Conservation (phyloP, 2,113 vertebrate genomes). For the Semicossyphus pulcher region DNA sequence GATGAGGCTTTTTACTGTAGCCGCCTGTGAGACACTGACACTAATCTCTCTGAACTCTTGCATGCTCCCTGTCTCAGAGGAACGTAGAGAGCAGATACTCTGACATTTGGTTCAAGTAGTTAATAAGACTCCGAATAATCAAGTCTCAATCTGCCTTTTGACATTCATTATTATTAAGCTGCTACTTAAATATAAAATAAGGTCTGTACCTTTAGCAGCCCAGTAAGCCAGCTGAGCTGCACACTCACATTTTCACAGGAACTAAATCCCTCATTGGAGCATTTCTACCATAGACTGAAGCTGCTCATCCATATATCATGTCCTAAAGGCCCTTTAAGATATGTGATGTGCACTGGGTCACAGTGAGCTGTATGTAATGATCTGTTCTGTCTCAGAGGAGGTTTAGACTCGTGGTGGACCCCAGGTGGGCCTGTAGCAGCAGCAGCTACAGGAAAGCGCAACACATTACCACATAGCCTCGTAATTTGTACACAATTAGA, state of each 20-base stretch:
- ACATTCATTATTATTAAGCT: conserved; percentile 13
- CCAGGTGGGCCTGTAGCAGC: conserved; percentile 54
- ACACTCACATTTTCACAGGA: background rate
- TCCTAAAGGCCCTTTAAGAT: conserved; percentile 31
- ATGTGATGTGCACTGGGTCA: conserved; percentile 18
- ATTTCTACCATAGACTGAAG: background rate
- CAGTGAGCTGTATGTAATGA: conserved; percentile 41
- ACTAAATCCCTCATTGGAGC: background rate
- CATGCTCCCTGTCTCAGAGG: conserved; percentile 6
- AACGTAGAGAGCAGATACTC: conserved; percentile 20
- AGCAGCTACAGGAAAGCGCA: conserved; percentile 42
- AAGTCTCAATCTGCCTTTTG: conserved; percentile 12
- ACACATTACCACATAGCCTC: conserved; percentile 41
- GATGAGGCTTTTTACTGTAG: conserved; percentile 25
- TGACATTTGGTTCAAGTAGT: conserved; percentile 28
- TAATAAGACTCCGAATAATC: conserved; percentile 14
- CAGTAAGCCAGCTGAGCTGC: conserved; percentile 18
- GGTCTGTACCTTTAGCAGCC: background rate
- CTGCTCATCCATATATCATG: conserved; percentile 21
- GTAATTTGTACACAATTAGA: conserved; percentile 58
- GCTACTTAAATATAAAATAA: background rate
- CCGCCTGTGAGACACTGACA: conserved; percentile 36
- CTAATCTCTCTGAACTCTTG: conserved; percentile 37
- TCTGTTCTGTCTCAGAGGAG: conserved; percentile 41
- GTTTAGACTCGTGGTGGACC: conserved; percentile 38